These are phyloP conservation scores for Tympanoctomys barrerae DNA, from an alignment of 2,797 vertebrate species.

Conservation along the genomic window DNA sequence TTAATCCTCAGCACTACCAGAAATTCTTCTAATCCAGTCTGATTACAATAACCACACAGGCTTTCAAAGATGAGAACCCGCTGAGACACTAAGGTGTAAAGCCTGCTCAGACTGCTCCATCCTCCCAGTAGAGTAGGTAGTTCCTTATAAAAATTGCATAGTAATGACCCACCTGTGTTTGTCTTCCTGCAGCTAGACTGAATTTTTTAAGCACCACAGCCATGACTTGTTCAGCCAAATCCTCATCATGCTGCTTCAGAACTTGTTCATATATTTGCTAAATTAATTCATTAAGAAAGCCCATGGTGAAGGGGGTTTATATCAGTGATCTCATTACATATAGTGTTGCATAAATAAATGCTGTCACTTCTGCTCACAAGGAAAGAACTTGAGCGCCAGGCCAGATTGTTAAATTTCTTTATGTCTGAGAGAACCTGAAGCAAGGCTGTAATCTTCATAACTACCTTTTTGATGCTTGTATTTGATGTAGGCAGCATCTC, in stretches of 20 bases:
- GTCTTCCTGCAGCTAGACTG: not conserved
- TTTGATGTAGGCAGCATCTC: not conserved
- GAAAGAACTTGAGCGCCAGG: not conserved
- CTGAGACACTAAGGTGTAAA: not conserved
- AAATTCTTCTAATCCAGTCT: not conserved
- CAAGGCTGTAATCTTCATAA: not conserved
- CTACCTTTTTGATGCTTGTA: not conserved
- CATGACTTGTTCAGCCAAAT: not conserved
- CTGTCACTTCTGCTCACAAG: not conserved
- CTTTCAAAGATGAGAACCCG: not conserved
- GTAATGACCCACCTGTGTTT: not conserved
- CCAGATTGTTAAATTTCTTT: not conserved
- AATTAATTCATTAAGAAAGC: conserved; percentile 11
- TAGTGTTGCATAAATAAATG: not conserved
- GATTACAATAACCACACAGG: not conserved
- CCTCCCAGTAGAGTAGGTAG: not conserved
- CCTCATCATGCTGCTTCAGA: not conserved
- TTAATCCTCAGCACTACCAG: not conserved
- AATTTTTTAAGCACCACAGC: not conserved
- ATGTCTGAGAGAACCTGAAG: not conserved
- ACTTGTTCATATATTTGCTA: not conserved
- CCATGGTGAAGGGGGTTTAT: not conserved
- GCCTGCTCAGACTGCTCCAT: not conserved
- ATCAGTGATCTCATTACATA: not conserved
- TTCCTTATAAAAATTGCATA: not conserved